Evolutionary conservation across 2,888 invertebrate genomes (phyloP).

Genomic region (Ommatoiulus sabulosus): DNA sequence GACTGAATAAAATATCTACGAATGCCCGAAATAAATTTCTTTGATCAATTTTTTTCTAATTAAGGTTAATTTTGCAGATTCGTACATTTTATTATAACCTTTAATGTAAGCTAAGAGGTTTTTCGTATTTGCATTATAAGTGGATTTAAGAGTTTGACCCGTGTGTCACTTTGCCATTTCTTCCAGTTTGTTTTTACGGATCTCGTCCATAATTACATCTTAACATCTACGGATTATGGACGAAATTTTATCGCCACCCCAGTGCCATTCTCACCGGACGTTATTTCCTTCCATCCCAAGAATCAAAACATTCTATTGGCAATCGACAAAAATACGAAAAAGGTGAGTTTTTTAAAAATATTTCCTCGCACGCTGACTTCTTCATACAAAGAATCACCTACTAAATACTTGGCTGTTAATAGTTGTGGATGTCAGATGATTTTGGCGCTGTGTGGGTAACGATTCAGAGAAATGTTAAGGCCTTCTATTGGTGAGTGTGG

Average conservation of each 20-base stretch:
- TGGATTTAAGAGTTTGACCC: too few species aligned
- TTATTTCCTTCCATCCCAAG: constrained; percentile 80
- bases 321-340: constrained; percentile 78
- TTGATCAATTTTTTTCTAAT: too few species aligned
- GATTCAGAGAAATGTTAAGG: constrained; percentile 80
- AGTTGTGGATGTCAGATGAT: constrained; percentile 83
- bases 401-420: constrained; percentile 52
- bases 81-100: too few species aligned
- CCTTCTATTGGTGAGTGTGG: constrained; percentile 77
- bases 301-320: constrained; percentile 78
- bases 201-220: constrained; percentile 79
- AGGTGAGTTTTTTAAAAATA: constrained; percentile 64
- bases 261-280: constrained; percentile 81
- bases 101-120: too few species aligned
- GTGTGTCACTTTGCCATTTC: constrained; percentile 42
- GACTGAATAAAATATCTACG: too few species aligned
- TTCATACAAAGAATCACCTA: not conserved
- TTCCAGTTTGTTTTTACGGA: constrained; percentile 89
- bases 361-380: not conserved
- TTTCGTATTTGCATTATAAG: too few species aligned
- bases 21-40: too few species aligned
- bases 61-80: too few species aligned
- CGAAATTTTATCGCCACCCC: constrained; percentile 74
- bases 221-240: constrained; percentile 81
- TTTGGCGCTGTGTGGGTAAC: constrained; percentile 79